Percentiles rank a stretch among this genome's conserved stretches.
These are phyloP conservation scores for Oscheius sp. DNA, from an alignment of 2,888 invertebrate species.

Conservation along the genomic window DNA sequence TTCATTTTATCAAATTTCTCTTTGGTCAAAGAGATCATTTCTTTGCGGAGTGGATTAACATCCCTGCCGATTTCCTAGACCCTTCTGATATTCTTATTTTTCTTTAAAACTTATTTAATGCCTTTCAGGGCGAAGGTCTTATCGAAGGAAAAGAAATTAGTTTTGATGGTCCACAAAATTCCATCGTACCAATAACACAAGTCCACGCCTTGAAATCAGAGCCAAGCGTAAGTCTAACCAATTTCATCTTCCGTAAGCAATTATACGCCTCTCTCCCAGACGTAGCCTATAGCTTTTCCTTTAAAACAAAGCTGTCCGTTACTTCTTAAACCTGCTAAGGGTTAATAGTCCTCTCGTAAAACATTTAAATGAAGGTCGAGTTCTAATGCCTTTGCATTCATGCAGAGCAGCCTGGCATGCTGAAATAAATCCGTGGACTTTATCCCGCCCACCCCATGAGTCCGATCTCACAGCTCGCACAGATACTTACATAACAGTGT, in stretches of 20 bases:
- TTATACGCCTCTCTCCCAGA: background rate
- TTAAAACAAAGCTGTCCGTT: background rate
- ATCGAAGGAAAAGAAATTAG: constrained; percentile 14
- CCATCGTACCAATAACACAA: background rate
- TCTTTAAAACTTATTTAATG: constrained; percentile 2
- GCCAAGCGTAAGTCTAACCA: constrained; percentile 7
- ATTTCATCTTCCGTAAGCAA: background rate
- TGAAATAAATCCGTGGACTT: constrained; percentile 35
- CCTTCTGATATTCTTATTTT: background rate
- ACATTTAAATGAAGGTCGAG: constrained; percentile 21
- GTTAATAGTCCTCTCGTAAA: constrained; percentile 19
- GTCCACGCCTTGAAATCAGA: constrained; percentile 16
- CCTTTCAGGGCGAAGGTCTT: constrained; percentile 20
- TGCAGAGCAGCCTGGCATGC: constrained; percentile 29
- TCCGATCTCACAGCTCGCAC: constrained; percentile 17
- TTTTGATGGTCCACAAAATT: constrained; percentile 10
- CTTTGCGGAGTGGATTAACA: constrained; percentile 24
- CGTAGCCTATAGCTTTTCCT: background rate
- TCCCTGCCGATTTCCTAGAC: background rate
- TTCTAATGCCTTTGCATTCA: constrained; percentile 31
- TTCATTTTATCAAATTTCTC: constrained; percentile 25
- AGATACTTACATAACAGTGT: background rate
- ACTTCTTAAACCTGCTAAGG: background rate
- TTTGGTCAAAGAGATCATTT: constrained; percentile 24
- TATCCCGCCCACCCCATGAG: constrained; percentile 28